phyloP scores from a whole-genome alignment of 2,888 invertebrate species.

The Boloria euphrosyne region DNA sequence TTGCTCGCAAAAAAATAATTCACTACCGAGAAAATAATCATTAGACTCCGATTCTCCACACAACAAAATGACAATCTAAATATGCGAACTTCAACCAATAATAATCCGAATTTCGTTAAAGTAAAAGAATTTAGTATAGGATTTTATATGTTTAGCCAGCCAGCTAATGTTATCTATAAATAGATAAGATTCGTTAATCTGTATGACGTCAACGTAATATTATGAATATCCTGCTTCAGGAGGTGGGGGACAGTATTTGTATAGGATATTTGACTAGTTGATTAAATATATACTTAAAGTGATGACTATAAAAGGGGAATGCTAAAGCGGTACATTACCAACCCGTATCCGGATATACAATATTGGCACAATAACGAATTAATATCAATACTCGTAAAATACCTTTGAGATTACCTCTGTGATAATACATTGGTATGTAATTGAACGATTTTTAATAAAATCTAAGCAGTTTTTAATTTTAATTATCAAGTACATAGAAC shows the following conservation, averaged over 20 bases:
- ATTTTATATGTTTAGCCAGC: slow-evolving; percentile 18
- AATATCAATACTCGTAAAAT: too few relatives aligned
- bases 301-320: background rate
- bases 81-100: slow-evolving; percentile 33
- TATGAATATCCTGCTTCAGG: slow-evolving; percentile 48
- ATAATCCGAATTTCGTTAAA: slow-evolving; percentile 15
- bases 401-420: too few relatives aligned
- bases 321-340: background rate
- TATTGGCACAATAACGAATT: too few relatives aligned
- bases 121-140: slow-evolving; percentile 20
- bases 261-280: background rate
- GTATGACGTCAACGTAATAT: slow-evolving; percentile 51
- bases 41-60: slow-evolving; percentile 19
- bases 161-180: slow-evolving; percentile 49
- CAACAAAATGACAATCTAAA: slow-evolving; percentile 28
- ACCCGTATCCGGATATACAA: too few relatives aligned
- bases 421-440: too few relatives aligned
- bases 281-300: slow-evolving; percentile 8
- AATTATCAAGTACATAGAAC: background rate
- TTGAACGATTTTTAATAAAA: background rate
- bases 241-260: slow-evolving; percentile 11
- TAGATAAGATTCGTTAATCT: slow-evolving; percentile 67
- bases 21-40: slow-evolving; percentile 30
- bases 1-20: too few relatives aligned
- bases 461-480: background rate